A percentile compares a stretch with the other conserved stretches of the same genome.
These are phyloP conservation scores for Hemichromis elongatus DNA, from an alignment of 2,113 vertebrate species.

Conservation along the genomic window DNA sequence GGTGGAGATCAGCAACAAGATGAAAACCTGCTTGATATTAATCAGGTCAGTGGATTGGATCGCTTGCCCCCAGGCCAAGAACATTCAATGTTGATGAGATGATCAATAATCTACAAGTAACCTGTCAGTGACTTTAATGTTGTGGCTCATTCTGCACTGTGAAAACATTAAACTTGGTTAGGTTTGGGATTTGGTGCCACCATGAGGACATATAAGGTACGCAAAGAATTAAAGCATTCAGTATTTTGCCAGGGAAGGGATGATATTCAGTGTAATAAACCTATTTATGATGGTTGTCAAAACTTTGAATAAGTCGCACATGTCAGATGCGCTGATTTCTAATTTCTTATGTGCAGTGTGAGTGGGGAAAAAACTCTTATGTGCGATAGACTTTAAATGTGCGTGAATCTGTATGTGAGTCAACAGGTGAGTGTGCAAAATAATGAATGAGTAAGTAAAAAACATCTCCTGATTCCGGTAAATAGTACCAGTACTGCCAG, in stretches of 20 bases:
- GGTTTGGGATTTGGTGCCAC: slow-evolving; percentile 35
- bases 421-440: slow-evolving; percentile 43
- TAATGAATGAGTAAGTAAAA: slow-evolving; percentile 22
- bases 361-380: neutral
- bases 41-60: neutral
- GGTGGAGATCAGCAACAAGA: neutral
- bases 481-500: neutral
- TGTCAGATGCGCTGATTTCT: neutral
- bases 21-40: neutral
- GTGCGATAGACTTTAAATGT: neutral
- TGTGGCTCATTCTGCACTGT: neutral
- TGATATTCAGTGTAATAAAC: neutral
- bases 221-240: neutral
- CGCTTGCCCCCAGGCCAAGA: neutral
- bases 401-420: slow-evolving; percentile 27
- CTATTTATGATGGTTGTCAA: neutral
- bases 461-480: slow-evolving; percentile 44
- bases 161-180: neutral
- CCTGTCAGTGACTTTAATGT: neutral
- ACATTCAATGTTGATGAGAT: neutral
- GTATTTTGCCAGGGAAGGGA: neutral
- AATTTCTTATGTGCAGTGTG: neutral
- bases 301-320: neutral
- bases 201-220: slow-evolving; percentile 16
- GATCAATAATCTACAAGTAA: neutral